Percentiles rank a stretch among this genome's conserved stretches.
Evolutionary conservation across 2,113 vertebrate genomes (phyloP).

Genomic region (Theristicus caerulescens): DNA sequence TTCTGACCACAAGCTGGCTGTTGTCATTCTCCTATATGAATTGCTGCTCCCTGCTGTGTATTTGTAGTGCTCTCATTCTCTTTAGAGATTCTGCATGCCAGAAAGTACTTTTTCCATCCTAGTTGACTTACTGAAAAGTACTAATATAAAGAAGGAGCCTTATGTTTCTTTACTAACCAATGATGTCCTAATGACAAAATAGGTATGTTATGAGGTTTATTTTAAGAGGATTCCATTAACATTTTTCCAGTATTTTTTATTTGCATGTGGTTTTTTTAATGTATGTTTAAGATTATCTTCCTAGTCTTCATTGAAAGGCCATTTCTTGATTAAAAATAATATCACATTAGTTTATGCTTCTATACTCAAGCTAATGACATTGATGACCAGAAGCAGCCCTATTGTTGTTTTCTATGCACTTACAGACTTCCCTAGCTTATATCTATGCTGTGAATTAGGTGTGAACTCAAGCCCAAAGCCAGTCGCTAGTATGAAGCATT

Average conservation of each 20-base stretch:
- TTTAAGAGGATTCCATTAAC: neutral
- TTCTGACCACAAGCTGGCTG: neutral
- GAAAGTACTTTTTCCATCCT: neutral
- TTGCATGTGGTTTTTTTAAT: neutral
- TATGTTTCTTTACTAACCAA: neutral
- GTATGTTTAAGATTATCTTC: neutral
- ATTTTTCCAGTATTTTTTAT: neutral
- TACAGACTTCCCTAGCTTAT: neutral
- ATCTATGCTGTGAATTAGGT: neutral
- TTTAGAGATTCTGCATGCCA: neutral
- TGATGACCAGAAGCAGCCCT: neutral
- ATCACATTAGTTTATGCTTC: neutral
- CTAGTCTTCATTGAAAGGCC: neutral
- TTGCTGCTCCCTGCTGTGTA: neutral
- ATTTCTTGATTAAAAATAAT: neutral
- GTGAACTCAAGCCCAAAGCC: neutral
- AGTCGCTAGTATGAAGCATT: neutral
- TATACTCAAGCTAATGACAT: neutral
- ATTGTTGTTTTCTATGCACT: neutral
- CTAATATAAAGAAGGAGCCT: neutral
- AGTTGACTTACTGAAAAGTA: neutral
- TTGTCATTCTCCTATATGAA: neutral
- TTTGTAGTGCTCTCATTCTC: neutral
- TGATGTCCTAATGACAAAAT: neutral
- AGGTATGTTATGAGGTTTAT: neutral